Percentiles rank a stretch among this genome's conserved stretches.
Conservation (phyloP, 2,113 vertebrate genomes). For the Daboia siamensis region DNA sequence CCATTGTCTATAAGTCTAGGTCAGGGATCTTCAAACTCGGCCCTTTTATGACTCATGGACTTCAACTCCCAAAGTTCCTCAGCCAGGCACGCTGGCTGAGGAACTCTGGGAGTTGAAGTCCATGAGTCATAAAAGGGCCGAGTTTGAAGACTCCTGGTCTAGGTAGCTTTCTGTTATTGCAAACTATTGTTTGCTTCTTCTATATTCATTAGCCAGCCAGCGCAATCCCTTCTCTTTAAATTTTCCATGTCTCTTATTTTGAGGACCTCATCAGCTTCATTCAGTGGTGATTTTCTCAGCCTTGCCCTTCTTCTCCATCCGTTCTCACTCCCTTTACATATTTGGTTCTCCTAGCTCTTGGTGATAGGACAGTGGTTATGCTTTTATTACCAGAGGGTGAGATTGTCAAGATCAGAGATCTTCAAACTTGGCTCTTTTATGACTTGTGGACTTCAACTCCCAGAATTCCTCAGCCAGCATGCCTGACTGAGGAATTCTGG, state of each 20-base stretch:
- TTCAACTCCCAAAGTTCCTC: too few species aligned
- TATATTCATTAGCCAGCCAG: background rate
- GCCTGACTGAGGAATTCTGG: too few species aligned
- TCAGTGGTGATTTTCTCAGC: background rate
- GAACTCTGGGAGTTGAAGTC: too few species aligned
- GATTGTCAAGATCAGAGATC: background rate
- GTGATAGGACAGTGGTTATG: background rate
- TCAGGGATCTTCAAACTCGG: too few species aligned
- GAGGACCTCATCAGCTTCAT: background rate
- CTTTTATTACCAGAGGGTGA: background rate
- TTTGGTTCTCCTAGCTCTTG: background rate
- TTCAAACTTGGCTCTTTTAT: too few species aligned
- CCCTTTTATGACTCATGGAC: too few species aligned
- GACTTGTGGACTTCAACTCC: too few species aligned
- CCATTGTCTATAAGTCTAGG: background rate
- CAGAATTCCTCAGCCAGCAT: too few species aligned
- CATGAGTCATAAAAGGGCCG: too few species aligned
- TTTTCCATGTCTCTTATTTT: background rate
- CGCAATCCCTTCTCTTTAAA: background rate
- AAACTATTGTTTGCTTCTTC: background rate
- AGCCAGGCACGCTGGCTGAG: too few species aligned
- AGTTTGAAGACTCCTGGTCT: too few species aligned
- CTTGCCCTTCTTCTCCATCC: background rate
- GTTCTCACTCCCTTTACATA: background rate
- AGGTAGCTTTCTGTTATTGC: background rate